Conservation (phyloP, 2,888 invertebrate genomes). For the Cantharis nigra region DNA sequence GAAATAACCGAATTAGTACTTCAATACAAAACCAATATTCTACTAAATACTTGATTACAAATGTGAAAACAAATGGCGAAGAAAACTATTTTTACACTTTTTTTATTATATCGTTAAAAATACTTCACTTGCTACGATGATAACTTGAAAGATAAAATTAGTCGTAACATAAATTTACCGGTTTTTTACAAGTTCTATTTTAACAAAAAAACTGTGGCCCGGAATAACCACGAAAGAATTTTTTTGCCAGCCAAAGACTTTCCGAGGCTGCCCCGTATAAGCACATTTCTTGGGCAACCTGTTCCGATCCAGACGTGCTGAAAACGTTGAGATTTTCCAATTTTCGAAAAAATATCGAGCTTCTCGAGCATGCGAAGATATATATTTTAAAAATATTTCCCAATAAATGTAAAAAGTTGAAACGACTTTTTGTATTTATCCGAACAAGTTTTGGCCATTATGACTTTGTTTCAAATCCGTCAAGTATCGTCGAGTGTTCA, state of each 20-base stretch:
- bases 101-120: neutral
- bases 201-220: neutral
- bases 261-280: neutral
- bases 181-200: neutral
- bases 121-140: neutral
- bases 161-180: neutral
- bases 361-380: neutral
- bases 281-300: neutral
- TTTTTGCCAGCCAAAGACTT: neutral
- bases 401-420: neutral
- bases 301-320: neutral
- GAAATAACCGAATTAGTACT: slow-evolving; percentile 25
- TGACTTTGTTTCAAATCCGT: neutral
- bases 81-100: neutral
- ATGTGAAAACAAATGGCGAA: neutral
- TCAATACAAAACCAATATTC: neutral
- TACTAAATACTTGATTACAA: neutral
- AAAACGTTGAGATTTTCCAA: neutral
- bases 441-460: neutral
- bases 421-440: neutral
- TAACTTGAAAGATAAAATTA: neutral
- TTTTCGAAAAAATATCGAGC: neutral
- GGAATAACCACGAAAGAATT: neutral
- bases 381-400: neutral
- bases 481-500: neutral